phyloP scores from a whole-genome alignment of 2,113 vertebrate genomes.

The Hypanus sabinus region DNA sequence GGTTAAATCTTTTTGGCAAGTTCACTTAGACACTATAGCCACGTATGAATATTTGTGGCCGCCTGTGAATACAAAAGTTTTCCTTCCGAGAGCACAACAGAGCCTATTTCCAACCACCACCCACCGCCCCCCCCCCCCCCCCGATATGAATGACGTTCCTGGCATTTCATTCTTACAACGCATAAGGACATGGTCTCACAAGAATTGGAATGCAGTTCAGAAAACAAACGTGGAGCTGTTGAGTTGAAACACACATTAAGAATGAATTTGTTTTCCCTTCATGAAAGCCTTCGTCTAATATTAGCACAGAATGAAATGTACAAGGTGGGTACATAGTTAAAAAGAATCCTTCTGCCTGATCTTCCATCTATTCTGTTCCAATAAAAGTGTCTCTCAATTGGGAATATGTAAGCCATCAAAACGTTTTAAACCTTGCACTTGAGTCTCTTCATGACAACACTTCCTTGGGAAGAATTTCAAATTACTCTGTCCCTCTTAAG shows the following conservation, averaged over 20 bases:
- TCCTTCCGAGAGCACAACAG: not conserved
- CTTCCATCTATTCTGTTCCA: not conserved
- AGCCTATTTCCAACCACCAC: constrained; percentile 1
- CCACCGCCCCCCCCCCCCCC: too few species aligned
- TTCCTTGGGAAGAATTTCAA: constrained; percentile 6
- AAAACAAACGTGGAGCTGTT: constrained; percentile 20
- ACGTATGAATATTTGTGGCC: constrained; percentile 35
- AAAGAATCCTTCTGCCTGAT: not conserved
- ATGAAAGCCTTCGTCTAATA: not conserved
- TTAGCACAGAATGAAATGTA: not conserved
- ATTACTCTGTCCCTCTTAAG: not conserved
- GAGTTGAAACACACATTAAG: not conserved
- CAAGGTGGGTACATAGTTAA: not conserved
- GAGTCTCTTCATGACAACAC: constrained; percentile 1
- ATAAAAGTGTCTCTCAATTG: not conserved
- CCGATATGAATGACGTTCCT: constrained; percentile 25
- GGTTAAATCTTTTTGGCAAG: not conserved
- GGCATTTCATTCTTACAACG: constrained; percentile 29
- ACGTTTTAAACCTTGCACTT: not conserved
- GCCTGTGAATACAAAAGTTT: constrained; percentile 31
- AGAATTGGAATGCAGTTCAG: not conserved
- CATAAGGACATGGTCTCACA: constrained; percentile 22
- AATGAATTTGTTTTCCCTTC: not conserved
- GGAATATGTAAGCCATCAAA: not conserved
- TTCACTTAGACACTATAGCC: constrained; percentile 14